These are phyloP conservation scores for Phaedon cochleariae DNA, from an alignment of 2,888 invertebrate genomes.

Conservation along the genomic window DNA sequence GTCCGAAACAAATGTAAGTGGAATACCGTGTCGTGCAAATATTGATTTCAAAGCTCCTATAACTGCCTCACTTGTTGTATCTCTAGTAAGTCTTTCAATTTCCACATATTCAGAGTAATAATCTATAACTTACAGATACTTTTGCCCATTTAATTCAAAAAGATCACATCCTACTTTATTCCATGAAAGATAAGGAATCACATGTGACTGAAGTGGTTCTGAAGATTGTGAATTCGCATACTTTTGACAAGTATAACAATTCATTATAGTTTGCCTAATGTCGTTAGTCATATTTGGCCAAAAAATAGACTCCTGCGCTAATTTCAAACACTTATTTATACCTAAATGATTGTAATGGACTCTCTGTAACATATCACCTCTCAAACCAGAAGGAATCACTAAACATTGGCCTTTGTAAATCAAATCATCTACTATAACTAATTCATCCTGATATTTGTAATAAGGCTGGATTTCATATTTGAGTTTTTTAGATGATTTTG, in stretches of 20 bases:
- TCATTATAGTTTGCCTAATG: constrained; percentile 1
- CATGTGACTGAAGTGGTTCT: not conserved
- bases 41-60: not conserved
- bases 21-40: not conserved
- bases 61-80: not conserved
- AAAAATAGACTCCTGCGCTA: not conserved
- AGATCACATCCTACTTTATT: not conserved
- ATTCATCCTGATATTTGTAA: constrained; percentile 24
- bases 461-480: constrained; percentile 25
- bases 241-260: not conserved
- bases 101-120: not conserved
- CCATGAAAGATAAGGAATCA: not conserved
- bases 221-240: not conserved
- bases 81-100: not conserved
- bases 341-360: not conserved
- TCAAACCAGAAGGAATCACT: not conserved
- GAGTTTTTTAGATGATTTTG: constrained; percentile 30
- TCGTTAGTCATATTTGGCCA: not conserved
- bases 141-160: not conserved
- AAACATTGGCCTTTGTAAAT: not conserved
- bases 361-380: not conserved
- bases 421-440: constrained; percentile 29
- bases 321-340: not conserved
- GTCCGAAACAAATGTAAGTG: not conserved
- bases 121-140: not conserved